Percentiles rank a stretch among this genome's conserved stretches.
Conservation (phyloP, 2,797 vertebrate genomes). For the Thaleichthys pacificus region DNA sequence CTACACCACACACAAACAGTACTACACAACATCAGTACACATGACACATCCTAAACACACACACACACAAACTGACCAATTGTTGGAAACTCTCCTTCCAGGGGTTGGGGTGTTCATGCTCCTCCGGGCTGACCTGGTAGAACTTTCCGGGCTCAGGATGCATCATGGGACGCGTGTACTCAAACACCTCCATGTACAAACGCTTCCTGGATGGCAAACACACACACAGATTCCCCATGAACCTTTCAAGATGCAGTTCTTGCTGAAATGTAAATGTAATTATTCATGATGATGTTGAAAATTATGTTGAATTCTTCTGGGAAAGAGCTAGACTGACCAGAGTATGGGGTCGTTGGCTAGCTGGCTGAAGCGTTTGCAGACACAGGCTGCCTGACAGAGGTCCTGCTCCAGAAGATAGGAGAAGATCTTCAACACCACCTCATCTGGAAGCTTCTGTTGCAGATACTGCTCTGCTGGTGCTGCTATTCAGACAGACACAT, state of each 20-base stretch:
- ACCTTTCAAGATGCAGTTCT: background rate
- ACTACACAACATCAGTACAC: background rate
- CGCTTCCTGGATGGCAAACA: slow-evolving; percentile 83
- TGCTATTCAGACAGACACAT: slow-evolving; percentile 69
- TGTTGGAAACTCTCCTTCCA: slow-evolving; percentile 99
- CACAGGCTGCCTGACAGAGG: slow-evolving; percentile 97
- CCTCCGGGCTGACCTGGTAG: slow-evolving; percentile 99
- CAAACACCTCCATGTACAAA: slow-evolving; percentile 99
- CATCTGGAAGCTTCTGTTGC: slow-evolving; percentile 98
- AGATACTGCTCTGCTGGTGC: slow-evolving; percentile 99
- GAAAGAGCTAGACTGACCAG: slow-evolving; percentile 80
- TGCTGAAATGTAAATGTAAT: background rate
- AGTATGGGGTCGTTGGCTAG: slow-evolving; percentile 98
- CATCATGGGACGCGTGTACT: slow-evolving; percentile 99
- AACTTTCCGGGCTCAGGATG: slow-evolving; percentile 98
- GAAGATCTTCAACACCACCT: slow-evolving; percentile 99
- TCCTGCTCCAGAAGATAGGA: slow-evolving; percentile 98
- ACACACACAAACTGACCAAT: slow-evolving; percentile 77
- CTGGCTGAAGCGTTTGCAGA: slow-evolving; percentile 98
- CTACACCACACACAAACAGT: background rate
- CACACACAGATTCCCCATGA: background rate
- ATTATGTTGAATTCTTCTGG: background rate
- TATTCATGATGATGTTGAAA: background rate
- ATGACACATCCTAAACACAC: slow-evolving; percentile 3
- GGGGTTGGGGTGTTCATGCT: slow-evolving; percentile 97